Evolutionary conservation across 2,113 vertebrate genomes (phyloP).

Genomic region (Tyrannus savana): DNA sequence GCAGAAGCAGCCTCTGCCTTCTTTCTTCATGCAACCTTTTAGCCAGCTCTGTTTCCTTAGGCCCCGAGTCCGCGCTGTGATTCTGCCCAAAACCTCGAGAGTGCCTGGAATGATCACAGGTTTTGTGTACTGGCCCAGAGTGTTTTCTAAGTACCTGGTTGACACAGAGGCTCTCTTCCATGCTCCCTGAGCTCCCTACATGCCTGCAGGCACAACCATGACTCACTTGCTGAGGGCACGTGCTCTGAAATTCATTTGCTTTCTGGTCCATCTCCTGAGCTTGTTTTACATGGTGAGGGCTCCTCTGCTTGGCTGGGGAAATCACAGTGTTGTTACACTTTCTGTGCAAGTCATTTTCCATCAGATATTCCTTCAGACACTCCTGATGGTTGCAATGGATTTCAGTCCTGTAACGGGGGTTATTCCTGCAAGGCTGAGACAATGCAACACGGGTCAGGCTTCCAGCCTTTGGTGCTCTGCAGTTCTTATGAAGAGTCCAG

Average conservation of each 20-base stretch:
- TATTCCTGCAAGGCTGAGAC: slow-evolving; percentile 47
- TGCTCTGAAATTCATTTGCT: slow-evolving; percentile 2
- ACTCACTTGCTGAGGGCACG: background rate
- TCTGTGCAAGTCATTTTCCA: slow-evolving; percentile 20
- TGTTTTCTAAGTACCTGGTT: background rate
- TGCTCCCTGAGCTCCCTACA: background rate
- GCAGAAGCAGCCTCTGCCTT: slow-evolving; percentile 85
- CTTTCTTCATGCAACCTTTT: slow-evolving; percentile 82
- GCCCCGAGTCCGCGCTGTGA: background rate
- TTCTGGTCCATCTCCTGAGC: background rate
- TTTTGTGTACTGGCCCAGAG: background rate
- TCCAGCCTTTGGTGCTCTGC: background rate
- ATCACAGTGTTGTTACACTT: slow-evolving; percentile 36
- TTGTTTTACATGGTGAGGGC: background rate
- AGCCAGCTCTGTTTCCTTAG: slow-evolving; percentile 46
- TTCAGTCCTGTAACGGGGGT: background rate
- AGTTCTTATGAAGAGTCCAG: slow-evolving; percentile 38
- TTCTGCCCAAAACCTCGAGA: background rate
- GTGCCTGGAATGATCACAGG: slow-evolving; percentile 7
- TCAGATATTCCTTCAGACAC: background rate
- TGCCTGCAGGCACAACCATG: slow-evolving; percentile 5
- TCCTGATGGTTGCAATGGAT: background rate
- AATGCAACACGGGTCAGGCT: background rate
- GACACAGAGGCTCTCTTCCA: background rate
- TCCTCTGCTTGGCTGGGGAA: slow-evolving; percentile 9